Percentiles rank a stretch among this genome's conserved stretches.
These are phyloP conservation scores for Rhinogobius similis DNA, from an alignment of 2,113 vertebrate species.

Conservation along the genomic window DNA sequence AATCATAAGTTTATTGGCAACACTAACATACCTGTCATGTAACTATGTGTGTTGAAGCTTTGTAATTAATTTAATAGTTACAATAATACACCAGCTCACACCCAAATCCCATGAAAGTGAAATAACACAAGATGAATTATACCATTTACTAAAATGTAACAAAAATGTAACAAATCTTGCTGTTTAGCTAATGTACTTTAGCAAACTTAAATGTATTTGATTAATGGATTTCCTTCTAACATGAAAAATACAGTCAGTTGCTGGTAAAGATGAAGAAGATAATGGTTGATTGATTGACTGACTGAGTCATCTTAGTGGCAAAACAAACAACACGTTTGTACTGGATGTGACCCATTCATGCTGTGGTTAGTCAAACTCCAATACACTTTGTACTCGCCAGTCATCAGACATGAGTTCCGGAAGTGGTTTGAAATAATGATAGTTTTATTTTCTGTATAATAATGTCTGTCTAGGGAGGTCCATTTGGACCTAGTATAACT, in stretches of 20 bases:
- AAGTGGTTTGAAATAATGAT: neutral
- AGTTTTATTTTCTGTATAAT: too few species aligned
- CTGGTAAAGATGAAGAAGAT: neutral
- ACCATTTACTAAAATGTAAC: neutral
- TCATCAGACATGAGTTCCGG: neutral
- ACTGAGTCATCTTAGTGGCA: slow-evolving; percentile 12
- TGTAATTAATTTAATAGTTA: neutral
- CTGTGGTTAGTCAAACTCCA: neutral
- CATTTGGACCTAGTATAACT: neutral
- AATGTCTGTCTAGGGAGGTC: too few species aligned
- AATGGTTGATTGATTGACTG: slow-evolving; percentile 3
- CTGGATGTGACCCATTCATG: neutral
- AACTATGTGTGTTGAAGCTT: neutral
- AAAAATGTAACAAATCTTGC: neutral
- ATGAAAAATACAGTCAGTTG: neutral
- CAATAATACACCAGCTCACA: neutral
- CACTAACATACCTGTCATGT: too few species aligned
- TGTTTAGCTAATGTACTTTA: neutral
- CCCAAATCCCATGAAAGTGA: neutral
- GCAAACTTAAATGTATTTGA: neutral
- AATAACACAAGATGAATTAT: too few species aligned
- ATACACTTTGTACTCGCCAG: neutral
- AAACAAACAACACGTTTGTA: slow-evolving; percentile 2
- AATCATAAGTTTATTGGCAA: too few species aligned
- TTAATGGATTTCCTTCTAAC: neutral